Evolutionary conservation across 2,888 invertebrate genomes (phyloP), one percentile per base, ranked within the genome.

Genomic region (Meghimatium bilineatum): DNA sequence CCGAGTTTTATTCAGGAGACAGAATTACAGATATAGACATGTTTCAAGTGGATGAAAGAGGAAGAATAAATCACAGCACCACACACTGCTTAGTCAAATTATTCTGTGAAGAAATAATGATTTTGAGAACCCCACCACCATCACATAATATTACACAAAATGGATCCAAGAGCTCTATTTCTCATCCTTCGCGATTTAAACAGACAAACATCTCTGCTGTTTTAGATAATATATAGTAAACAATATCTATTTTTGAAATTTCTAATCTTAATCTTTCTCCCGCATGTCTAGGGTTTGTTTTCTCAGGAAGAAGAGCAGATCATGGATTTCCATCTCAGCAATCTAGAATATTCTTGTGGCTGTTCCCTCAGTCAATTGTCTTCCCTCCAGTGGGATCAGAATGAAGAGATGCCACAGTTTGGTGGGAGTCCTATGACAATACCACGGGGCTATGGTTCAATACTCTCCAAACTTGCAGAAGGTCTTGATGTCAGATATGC

Each of bases 261-360:
- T 79, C n/a, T 66, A 75, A 72, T 52, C 49, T 76, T 76, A 17
- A 38, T 66, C 49, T 75, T 76, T 32, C 44, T 44, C 81, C 83
- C 77, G 66, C 60, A 71, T 83, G n/a, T 66, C 71, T 74, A 84
- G 84, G 80, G 80, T 69, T 80, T 85, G 72, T 86, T 81, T 82
- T 86, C 85, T 1, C 87, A 94, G 93, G 91, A 92, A 56, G 94
- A 94, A 86, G 92, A 93, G 82, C 90, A 90, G 52, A 84, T 94
- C 49, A 88, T 94, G 29, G 91, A 94, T 82, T 94, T 94, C 89
- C 94, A 94, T 86, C 89, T 94, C 14, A 92, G 94, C 83, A 94
- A 94, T 87, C 89, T 94, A 80, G 94, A 95, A 88, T 94, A 93
- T 87, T 93, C 94, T 0, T 94, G 94, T 88, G 94, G 94, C 26